Conservation (phyloP, 2,797 vertebrate genomes). For the Ciconia nigra region DNA sequence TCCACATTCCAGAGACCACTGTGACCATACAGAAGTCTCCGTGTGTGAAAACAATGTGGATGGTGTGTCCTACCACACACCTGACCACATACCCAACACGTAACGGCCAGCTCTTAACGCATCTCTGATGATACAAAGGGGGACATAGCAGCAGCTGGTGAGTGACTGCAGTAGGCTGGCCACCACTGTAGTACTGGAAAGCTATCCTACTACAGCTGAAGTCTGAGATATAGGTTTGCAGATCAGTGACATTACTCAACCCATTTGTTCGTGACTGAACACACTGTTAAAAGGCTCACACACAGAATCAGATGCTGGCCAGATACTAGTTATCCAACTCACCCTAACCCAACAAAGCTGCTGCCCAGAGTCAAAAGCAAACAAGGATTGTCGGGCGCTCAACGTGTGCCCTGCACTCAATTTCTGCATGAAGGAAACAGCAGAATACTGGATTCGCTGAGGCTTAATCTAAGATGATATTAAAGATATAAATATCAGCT, state of each 20-base stretch:
- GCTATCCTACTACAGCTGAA: not conserved
- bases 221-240: not conserved
- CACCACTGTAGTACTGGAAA: not conserved
- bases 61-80: not conserved
- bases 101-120: not conserved
- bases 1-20: not conserved
- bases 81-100: fast-evolving
- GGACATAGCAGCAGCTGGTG: not conserved
- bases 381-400: not conserved
- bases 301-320: not conserved
- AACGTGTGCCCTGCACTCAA: not conserved
- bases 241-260: not conserved
- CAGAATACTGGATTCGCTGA: not conserved
- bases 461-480: not conserved
- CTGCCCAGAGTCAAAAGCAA: not conserved
- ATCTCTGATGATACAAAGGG: not conserved
- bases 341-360: not conserved
- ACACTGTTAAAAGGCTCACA: not conserved
- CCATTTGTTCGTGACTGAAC: not conserved
- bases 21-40: not conserved
- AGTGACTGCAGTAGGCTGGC: not conserved
- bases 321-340: not conserved
- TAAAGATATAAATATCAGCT: not conserved
- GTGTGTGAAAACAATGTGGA: fast-evolving
- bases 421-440: not conserved